Conservation (phyloP, 2,888 invertebrate species). For the Andrena bucephala region DNA sequence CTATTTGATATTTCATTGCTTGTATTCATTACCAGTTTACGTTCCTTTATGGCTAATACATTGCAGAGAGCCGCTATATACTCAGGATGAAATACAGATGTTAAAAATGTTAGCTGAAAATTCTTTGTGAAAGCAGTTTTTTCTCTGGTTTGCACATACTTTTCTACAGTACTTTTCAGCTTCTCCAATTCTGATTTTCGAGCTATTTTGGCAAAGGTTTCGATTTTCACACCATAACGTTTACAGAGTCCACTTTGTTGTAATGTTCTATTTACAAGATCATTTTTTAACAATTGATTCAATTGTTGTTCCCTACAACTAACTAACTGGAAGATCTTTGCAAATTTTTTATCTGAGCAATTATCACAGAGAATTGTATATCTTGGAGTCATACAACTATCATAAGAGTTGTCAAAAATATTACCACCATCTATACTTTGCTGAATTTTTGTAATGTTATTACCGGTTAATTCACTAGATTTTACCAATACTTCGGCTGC, state of each 20-base stretch:
- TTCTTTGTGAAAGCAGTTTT: slow-evolving; percentile 26
- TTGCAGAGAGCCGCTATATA: slow-evolving; percentile 93
- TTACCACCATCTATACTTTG: slow-evolving; percentile 74
- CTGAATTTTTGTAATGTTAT: slow-evolving; percentile 86
- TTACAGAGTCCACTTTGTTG: slow-evolving; percentile 84
- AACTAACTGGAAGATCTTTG: slow-evolving; percentile 90
- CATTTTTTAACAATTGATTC: slow-evolving; percentile 87
- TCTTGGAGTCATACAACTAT: slow-evolving; percentile 90
- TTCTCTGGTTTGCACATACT: not conserved
- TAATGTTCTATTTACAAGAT: slow-evolving; percentile 88
- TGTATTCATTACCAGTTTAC: slow-evolving; percentile 89
- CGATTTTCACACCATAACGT: slow-evolving; percentile 50
- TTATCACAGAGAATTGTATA: slow-evolving; percentile 90
- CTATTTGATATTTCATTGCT: slow-evolving; percentile 85
- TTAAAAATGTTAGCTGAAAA: slow-evolving; percentile 86
- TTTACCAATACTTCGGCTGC: slow-evolving; percentile 94
- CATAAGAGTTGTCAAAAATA: slow-evolving; percentile 71
- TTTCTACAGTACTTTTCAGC: not conserved
- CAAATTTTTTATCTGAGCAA: slow-evolving; percentile 90
- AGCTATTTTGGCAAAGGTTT: slow-evolving; percentile 7
- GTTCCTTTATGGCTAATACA: slow-evolving; percentile 89
- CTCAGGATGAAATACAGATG: slow-evolving; percentile 88
- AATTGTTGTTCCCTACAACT: slow-evolving; percentile 90
- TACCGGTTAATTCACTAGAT: slow-evolving; percentile 86
- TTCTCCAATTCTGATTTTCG: not conserved